Percentiles rank a stretch among this genome's conserved stretches.
Conservation (phyloP, 1,140 invertebrate species). For the Anoplolepis gracilipes region DNA sequence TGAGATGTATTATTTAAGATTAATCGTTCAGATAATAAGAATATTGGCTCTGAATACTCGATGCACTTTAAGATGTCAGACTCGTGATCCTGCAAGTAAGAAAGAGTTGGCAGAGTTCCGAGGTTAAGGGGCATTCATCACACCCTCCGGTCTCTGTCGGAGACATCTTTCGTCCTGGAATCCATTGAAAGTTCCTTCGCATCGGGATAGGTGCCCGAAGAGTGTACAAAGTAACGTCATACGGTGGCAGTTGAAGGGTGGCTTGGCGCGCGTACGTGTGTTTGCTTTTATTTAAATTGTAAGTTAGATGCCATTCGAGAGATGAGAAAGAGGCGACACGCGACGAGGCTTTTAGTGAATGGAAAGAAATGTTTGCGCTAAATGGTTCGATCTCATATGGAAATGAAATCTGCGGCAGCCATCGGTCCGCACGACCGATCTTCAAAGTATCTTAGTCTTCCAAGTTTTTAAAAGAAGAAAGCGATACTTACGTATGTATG, state of each 20-base stretch:
- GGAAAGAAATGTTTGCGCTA: constrained; percentile 85
- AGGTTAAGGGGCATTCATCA: constrained; percentile 74
- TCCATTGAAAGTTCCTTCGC: constrained; percentile 77
- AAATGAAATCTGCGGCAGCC: constrained; percentile 77
- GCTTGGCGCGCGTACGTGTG: constrained; percentile 77
- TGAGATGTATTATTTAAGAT: neutral
- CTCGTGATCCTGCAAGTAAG: constrained; percentile 57
- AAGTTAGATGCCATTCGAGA: constrained; percentile 81
- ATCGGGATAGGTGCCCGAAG: constrained; percentile 65
- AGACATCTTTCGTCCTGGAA: constrained; percentile 71
- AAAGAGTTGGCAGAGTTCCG: constrained; percentile 60
- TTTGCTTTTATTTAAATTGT: constrained; percentile 87
- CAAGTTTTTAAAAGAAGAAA: constrained; percentile 45
- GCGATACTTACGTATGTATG: constrained; percentile 45
- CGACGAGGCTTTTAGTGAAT: constrained; percentile 83
- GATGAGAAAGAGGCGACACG: constrained; percentile 63
- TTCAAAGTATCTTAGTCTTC: constrained; percentile 62
- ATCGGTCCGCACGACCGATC: constrained; percentile 73
- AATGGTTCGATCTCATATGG: constrained; percentile 85
- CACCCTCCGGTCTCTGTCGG: constrained; percentile 72
- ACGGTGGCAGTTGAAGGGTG: constrained; percentile 51
- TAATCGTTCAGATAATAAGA: neutral
- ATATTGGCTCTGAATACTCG: constrained; percentile 23
- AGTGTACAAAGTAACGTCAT: constrained; percentile 67
- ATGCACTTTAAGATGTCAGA: constrained; percentile 38